Evolutionary conservation across 2,888 invertebrate genomes (phyloP).

Genomic region (Teleogryllus oceanicus): DNA sequence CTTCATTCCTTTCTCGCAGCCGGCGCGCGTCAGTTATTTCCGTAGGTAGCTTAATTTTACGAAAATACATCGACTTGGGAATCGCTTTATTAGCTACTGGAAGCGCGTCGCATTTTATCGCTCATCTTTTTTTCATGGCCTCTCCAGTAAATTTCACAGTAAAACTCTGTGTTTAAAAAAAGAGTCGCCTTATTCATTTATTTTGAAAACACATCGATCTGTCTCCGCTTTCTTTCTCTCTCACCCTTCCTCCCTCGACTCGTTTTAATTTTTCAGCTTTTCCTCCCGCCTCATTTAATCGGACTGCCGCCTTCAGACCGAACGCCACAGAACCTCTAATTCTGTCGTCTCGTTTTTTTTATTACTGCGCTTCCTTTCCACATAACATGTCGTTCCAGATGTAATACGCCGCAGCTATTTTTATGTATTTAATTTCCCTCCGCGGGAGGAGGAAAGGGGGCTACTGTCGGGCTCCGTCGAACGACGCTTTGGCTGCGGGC

Average conservation of each 20-base stretch:
- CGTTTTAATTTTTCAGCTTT: not conserved
- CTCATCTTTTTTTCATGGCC: not conserved
- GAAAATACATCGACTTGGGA: not conserved
- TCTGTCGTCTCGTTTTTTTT: not conserved
- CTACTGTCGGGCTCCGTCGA: not conserved
- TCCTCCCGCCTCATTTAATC: conserved; percentile 2
- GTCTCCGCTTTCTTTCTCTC: not conserved
- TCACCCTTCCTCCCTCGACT: not conserved
- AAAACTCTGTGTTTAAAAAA: not conserved
- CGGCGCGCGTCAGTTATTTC: no score
- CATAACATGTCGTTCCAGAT: not conserved
- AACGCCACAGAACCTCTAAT: not conserved
- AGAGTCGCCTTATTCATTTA: not conserved
- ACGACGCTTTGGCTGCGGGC: not conserved
- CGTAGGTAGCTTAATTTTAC: no score
- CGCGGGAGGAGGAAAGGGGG: not conserved
- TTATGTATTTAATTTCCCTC: not conserved
- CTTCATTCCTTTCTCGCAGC: no score
- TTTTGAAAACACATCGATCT: conserved; percentile 4
- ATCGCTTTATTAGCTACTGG: conserved; percentile 18
- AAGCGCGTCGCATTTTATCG: not conserved
- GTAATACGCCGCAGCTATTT: not conserved
- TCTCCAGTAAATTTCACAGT: not conserved
- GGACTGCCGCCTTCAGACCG: not conserved
- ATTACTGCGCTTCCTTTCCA: not conserved